phyloP scores from a whole-genome alignment of 92 coral and sea anemone genomes.

The Palythoa heliodiscus region DNA sequence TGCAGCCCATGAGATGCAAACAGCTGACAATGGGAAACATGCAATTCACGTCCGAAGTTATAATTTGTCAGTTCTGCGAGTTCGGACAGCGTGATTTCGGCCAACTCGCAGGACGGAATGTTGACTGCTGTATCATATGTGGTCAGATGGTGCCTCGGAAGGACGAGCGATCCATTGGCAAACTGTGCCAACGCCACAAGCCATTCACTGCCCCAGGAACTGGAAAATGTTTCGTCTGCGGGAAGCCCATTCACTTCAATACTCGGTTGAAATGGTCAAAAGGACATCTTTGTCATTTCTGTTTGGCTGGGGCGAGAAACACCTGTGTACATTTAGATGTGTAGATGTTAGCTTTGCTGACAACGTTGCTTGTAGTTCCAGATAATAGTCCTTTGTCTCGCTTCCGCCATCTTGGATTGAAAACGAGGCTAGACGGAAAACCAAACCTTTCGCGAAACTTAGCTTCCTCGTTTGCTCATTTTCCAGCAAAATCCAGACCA shows the following conservation, averaged over 20 bases:
- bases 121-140: constrained; percentile 70
- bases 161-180: constrained; percentile 56
- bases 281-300: constrained; percentile 64
- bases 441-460: too few species aligned
- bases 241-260: constrained; percentile 32
- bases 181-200: constrained; percentile 67
- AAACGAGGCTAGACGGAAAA: too few species aligned
- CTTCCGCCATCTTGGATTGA: too few species aligned
- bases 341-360: not conserved
- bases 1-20: constrained; percentile 65
- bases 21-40: constrained; percentile 42
- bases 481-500: too few species aligned
- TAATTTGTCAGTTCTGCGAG: constrained; percentile 74
- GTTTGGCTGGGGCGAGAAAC: not conserved
- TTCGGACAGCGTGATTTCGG: constrained; percentile 65
- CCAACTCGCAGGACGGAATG: constrained; percentile 53
- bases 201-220: constrained; percentile 62
- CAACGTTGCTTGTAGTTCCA: too few species aligned
- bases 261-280: constrained; percentile 28
- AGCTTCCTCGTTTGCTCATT: too few species aligned
- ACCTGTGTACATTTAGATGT: constrained; percentile 18
- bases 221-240: constrained; percentile 69
- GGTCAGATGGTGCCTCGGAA: constrained; percentile 60
- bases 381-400: too few species aligned
- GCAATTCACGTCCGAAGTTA: constrained; percentile 58